Base-by-base conservation (phyloP, 1,140 invertebrate genomes). In the Drosophila funebris region DNA sequence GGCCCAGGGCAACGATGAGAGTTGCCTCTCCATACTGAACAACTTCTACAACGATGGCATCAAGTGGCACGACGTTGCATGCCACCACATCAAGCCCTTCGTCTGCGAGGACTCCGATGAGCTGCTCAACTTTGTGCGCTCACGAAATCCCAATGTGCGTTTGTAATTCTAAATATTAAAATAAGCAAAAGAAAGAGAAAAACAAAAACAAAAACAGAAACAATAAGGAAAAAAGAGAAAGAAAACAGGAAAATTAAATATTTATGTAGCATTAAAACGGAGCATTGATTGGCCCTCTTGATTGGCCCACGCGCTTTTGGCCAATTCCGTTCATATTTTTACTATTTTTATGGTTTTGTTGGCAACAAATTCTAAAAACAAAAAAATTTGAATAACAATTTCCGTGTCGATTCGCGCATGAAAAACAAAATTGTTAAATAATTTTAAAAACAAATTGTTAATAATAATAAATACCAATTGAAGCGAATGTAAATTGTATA, bases 41-140 rank as follows among this genome's bases (percentile, higher is more conserved):
- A 97, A 98, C 92, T 97, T 97, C 93, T 98, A 98, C 93, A 96
- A 96, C 81, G 97, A 98, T 85, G 97, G 97, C 31, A 94, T 97
- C 78, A 97, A 97, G 92, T 97, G 97, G 90, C 97, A 98, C 93
- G 97, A 97, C 88, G 96, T 97, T 11, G 96, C 96, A 56, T 97
- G 97, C 84, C 96, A 97, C 91, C 97, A 98, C 91, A 93, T 97
- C 60, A 98, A 98, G 92, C 97, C 97, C 1, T 97, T 97, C 93
- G 96, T 98, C 2, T 98, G 97, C 92, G 97, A 98, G 92, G 97
- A 97, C 93, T 97, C 96, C 90, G 96, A 97, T 70, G 96, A 97
- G 92, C 94, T 97, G n/a, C 93, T 97, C 73, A 97, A 97, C 93
- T 97, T 97, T 84, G 96, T 97, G 16, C 95, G 96, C 74, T 96